These are phyloP conservation scores for Aphodius sticticus DNA, from an alignment of 2,888 invertebrate genomes.

Conservation along the genomic window DNA sequence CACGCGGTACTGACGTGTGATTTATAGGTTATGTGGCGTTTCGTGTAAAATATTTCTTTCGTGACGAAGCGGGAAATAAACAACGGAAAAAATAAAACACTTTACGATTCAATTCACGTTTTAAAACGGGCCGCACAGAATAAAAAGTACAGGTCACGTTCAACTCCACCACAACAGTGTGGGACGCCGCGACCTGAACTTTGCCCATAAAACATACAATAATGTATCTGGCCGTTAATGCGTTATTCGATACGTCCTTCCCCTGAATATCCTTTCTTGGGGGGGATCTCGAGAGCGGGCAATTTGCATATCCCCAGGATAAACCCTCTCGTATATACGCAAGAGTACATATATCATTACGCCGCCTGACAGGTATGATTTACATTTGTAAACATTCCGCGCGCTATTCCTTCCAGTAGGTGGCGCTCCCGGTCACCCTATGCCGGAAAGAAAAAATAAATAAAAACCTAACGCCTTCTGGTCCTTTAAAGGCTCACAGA, in stretches of 20 bases:
- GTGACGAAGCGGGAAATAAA: neutral
- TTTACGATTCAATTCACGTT: neutral
- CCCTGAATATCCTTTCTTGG: neutral
- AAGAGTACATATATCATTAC: slow-evolving; percentile 4
- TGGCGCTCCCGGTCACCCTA: neutral
- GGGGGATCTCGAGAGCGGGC: neutral
- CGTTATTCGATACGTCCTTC: neutral
- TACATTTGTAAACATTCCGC: neutral
- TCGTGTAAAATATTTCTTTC: slow-evolving; percentile 4
- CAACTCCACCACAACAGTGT: neutral
- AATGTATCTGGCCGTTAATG: slow-evolving; percentile 4
- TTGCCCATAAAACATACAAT: slow-evolving; percentile 4
- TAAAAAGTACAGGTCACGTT: slow-evolving; percentile 4
- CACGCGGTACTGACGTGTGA: neutral
- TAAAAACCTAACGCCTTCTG: neutral
- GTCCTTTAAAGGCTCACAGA: slow-evolving; percentile 4
- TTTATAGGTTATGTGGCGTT: neutral
- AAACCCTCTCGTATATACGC: neutral
- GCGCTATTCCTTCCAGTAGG: neutral
- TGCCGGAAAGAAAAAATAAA: neutral
- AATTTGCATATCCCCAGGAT: slow-evolving; percentile 4
- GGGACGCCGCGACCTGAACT: neutral
- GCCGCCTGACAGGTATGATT: neutral
- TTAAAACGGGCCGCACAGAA: neutral
- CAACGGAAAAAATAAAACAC: neutral